Conservation (phyloP, 2,113 vertebrate genomes). For the Stercorarius parasiticus region DNA sequence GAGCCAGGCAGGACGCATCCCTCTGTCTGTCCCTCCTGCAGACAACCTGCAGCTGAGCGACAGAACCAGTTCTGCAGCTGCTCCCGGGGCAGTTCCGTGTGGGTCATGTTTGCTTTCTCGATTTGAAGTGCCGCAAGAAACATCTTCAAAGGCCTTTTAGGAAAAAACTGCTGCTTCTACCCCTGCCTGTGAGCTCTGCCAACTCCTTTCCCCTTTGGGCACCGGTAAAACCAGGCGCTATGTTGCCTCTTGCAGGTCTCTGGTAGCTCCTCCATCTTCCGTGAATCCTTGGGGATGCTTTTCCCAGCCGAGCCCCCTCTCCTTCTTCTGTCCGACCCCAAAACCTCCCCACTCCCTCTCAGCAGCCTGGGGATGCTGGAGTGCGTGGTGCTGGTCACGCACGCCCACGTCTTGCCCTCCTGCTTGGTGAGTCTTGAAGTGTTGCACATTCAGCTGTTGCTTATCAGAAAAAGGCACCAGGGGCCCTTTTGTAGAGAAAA, state of each 20-base stretch:
- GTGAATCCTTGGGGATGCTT: neutral
- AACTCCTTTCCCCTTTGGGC: neutral
- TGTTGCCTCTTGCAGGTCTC: fast-evolving
- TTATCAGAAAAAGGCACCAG: neutral
- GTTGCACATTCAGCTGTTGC: neutral
- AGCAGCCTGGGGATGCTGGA: fast-evolving
- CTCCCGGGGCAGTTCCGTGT: fast-evolving
- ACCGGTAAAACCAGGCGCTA: fast-evolving
- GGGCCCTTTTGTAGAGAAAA: neutral
- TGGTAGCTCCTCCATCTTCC: fast-evolving
- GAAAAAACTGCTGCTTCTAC: neutral
- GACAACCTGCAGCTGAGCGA: fast-evolving
- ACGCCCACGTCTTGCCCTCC: neutral
- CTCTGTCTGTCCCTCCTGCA: fast-evolving
- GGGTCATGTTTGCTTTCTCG: neutral
- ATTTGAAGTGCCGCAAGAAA: fast-evolving
- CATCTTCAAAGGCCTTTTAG: fast-evolving
- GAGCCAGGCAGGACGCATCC: fast-evolving
- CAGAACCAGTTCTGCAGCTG: neutral
- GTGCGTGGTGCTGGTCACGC: fast-evolving
- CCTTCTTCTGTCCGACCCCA: fast-evolving
- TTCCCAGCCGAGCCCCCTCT: fast-evolving
- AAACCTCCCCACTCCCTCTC: fast-evolving
- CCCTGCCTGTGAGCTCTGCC: fast-evolving
- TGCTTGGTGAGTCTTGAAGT: neutral